Conservation (phyloP, 2,113 vertebrate species). For the Mormyrus lacerda region DNA sequence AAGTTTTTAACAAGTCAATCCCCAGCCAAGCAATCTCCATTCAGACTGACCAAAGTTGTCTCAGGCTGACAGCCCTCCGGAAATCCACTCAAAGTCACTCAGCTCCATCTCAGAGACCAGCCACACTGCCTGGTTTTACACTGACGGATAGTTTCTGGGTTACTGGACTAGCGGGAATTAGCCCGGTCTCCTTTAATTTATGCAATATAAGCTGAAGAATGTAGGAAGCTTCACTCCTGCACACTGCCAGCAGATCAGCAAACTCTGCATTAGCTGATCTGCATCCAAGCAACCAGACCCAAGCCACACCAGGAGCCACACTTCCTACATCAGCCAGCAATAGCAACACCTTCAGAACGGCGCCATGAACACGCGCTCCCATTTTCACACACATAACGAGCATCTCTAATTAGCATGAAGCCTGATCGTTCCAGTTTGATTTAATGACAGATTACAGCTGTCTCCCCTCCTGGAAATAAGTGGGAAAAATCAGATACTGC, state of each 20-base stretch:
- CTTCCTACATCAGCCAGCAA: background rate
- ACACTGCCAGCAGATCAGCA: background rate
- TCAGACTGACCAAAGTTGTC: background rate
- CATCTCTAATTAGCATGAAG: conserved; percentile 2
- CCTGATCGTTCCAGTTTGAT: background rate
- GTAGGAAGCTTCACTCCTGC: background rate
- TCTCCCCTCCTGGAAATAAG: background rate
- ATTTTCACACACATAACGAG: background rate
- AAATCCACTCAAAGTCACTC: background rate
- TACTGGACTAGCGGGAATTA: background rate
- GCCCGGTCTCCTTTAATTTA: background rate
- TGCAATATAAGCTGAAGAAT: background rate
- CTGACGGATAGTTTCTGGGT: background rate
- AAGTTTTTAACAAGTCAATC: background rate
- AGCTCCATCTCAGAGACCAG: background rate
- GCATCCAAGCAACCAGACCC: background rate
- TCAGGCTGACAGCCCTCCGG: background rate
- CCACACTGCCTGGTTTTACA: background rate
- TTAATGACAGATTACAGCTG: background rate
- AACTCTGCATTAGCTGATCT: background rate
- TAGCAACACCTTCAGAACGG: background rate
- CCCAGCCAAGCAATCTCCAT: background rate
- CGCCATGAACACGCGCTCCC: background rate
- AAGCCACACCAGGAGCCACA: background rate
- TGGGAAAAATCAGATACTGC: background rate